phyloP scores from a whole-genome alignment of 1,140 invertebrate genomes.

The Probaryconus sp. region DNA sequence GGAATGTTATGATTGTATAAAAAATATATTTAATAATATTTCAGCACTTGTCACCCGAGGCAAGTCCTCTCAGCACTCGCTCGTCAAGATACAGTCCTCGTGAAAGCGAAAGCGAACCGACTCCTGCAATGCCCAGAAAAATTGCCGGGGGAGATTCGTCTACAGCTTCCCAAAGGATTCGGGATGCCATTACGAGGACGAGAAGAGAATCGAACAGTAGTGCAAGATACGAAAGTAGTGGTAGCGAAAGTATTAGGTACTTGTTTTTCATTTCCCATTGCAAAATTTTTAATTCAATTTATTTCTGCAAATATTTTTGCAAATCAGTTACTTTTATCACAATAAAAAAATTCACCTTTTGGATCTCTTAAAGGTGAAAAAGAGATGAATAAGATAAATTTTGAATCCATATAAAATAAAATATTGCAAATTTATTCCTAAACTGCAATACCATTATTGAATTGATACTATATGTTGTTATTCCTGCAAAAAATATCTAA shows the following conservation, averaged over 20 bases:
- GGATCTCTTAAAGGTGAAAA: no score
- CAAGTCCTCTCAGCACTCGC: conserved; percentile 75
- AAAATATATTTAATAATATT: conserved; percentile 20
- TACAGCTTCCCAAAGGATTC: conserved; percentile 73
- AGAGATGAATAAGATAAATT: no score
- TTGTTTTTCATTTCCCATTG: conserved; percentile 1
- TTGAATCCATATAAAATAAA: no score
- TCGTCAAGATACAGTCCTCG: conserved; percentile 76
- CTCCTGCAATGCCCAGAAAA: conserved; percentile 74
- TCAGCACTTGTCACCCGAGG: conserved; percentile 75
- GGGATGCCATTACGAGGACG: conserved; percentile 75
- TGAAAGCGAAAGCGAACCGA: conserved; percentile 77
- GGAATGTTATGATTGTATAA: conserved; percentile 5
- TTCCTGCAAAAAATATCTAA: no score
- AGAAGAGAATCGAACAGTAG: conserved; percentile 76
- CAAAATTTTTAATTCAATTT: not conserved
- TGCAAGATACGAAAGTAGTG: conserved; percentile 75
- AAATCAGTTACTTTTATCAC: not conserved
- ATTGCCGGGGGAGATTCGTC: conserved; percentile 70
- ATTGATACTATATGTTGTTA: no score
- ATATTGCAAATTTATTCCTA: no score
- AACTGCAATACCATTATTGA: no score
- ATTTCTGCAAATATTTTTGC: not conserved
- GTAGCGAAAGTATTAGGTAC: conserved; percentile 75
- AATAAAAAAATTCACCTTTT: no score